A percentile compares a stretch with the other conserved stretches of the same genome.
These are phyloP conservation scores for Upupa epops DNA, from an alignment of 2,113 vertebrate species.

Conservation along the genomic window DNA sequence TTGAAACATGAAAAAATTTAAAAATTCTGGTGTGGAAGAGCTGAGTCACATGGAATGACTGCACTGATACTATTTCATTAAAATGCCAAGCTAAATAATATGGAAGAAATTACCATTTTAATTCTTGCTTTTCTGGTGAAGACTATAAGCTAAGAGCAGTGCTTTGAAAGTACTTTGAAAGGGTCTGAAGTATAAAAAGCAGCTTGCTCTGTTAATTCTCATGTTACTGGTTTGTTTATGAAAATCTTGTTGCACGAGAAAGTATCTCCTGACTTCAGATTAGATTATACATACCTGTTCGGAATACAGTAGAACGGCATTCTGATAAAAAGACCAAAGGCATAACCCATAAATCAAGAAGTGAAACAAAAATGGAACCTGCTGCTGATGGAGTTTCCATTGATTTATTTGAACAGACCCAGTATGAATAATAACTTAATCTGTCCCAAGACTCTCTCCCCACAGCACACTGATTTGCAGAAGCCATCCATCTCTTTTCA, in stretches of 20 bases:
- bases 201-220: neutral
- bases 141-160: neutral
- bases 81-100: neutral
- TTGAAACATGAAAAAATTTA: neutral
- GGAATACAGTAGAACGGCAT: constrained; percentile 43
- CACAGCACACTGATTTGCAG: constrained; percentile 63
- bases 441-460: constrained; percentile 62
- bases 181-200: neutral
- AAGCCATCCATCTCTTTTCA: constrained; percentile 63
- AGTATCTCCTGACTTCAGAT: constrained; percentile 47
- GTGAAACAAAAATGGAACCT: constrained; percentile 52
- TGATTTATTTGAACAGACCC: constrained; percentile 65
- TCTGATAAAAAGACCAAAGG: constrained; percentile 61
- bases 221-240: neutral
- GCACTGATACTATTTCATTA: neutral
- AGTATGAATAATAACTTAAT: constrained; percentile 68
- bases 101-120: neutral
- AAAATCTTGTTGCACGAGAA: constrained; percentile 19
- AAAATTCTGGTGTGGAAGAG: neutral
- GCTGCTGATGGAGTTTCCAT: constrained; percentile 65
- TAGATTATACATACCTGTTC: constrained; percentile 43
- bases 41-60: neutral
- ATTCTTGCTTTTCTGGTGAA: neutral
- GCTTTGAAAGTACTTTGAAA: neutral
- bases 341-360: constrained; percentile 61